Conservation (phyloP, 2,113 vertebrate species). For the Sinocyclocheilus maitianheensis region DNA sequence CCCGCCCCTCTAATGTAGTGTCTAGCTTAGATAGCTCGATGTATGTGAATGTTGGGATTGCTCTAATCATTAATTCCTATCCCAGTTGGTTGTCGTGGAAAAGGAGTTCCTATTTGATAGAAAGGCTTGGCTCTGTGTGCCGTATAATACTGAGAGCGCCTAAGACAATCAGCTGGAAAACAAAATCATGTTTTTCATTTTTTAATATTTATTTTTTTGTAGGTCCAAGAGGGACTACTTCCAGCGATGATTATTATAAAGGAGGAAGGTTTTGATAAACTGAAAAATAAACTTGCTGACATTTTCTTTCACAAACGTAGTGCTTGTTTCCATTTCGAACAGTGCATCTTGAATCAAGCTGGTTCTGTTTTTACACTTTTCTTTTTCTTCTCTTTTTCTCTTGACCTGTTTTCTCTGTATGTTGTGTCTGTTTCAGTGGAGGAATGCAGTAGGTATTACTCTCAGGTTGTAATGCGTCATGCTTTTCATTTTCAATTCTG, state of each 20-base stretch:
- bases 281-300: conserved; percentile 69
- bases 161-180: conserved; percentile 93
- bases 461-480: conserved; percentile 84
- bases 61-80: conserved; percentile 52
- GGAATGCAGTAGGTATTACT: conserved; percentile 80
- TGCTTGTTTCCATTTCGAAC: conserved; percentile 28
- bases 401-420: conserved; percentile 69
- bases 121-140: conserved; percentile 82
- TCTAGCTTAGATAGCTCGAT: conserved; percentile 49
- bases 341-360: conserved; percentile 43
- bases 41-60: conserved; percentile 54
- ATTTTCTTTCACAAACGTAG: conserved; percentile 41
- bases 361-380: conserved; percentile 27
- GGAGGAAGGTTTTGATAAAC: conserved; percentile 81
- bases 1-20: conserved; percentile 36
- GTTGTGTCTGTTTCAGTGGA: conserved; percentile 74
- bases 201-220: conserved; percentile 72
- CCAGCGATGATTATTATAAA: conserved; percentile 69
- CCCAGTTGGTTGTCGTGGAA: conserved; percentile 61
- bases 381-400: conserved; percentile 55
- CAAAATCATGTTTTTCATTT: conserved; percentile 57
- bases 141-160: conserved; percentile 80
- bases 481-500: conserved; percentile 72
- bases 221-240: conserved; percentile 80
- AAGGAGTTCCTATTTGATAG: conserved; percentile 81